phyloP scores from a whole-genome alignment of 2,113 vertebrate genomes.

The Dinomys branickii region DNA sequence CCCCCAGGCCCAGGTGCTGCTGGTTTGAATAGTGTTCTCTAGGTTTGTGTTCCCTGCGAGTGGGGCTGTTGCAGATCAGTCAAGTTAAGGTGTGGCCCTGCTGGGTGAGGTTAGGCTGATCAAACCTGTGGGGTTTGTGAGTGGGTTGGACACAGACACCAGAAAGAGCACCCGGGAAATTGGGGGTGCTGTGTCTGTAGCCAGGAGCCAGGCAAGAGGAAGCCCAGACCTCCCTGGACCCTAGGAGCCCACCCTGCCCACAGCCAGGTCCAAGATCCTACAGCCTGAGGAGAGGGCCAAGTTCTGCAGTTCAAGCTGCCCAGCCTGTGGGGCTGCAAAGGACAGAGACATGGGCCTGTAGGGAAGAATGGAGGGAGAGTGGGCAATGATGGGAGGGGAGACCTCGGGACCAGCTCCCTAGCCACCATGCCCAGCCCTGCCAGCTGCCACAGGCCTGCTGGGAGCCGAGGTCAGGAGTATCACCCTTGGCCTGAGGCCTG shows the following conservation, averaged over 20 bases:
- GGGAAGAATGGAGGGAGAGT: accelerated
- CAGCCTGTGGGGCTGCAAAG: not conserved
- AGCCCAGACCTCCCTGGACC: not conserved
- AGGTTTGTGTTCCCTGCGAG: not conserved
- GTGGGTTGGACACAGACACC: not conserved
- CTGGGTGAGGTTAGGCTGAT: too few relatives aligned
- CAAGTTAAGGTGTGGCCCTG: not conserved
- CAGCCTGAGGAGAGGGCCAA: too few relatives aligned
- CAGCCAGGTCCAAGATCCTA: accelerated
- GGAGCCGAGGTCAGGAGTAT: not conserved
- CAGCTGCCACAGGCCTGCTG: too few relatives aligned
- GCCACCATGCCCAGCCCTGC: accelerated
- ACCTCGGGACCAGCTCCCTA: accelerated
- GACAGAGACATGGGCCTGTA: accelerated
- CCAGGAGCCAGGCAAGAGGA: not conserved
- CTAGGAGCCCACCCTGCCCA: accelerated
- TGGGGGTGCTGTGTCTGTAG: too few relatives aligned
- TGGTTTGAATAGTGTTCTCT: not conserved
- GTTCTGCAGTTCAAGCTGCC: not conserved
- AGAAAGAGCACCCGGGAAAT: not conserved
- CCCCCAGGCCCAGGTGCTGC: accelerated
- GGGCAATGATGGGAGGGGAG: not conserved
- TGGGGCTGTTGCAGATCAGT: accelerated
- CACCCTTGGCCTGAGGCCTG: not conserved
- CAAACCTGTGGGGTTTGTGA: accelerated